These are phyloP conservation scores for Monochamus saltuarius DNA, from an alignment of 1,140 invertebrate genomes.

Conservation along the genomic window DNA sequence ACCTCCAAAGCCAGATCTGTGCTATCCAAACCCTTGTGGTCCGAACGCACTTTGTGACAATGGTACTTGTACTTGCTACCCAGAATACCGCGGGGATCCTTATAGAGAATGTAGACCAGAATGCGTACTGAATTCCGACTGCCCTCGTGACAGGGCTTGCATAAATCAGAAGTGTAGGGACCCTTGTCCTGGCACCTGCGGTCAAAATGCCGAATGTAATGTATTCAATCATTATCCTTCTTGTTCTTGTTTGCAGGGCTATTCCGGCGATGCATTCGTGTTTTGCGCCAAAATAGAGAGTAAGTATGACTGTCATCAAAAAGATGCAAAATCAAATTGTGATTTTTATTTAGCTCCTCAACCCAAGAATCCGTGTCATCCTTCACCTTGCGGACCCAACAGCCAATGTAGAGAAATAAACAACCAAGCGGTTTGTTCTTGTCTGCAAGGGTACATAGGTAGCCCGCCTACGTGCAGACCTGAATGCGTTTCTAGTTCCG, in stretches of 20 bases:
- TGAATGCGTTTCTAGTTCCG: slow-evolving; percentile 67
- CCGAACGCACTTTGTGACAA: slow-evolving; percentile 57
- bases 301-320: slow-evolving; percentile 24
- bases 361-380: slow-evolving; percentile 63
- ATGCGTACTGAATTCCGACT: slow-evolving; percentile 68
- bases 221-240: slow-evolving; percentile 71
- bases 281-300: slow-evolving; percentile 53
- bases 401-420: slow-evolving; percentile 71
- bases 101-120: slow-evolving; percentile 69
- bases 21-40: slow-evolving; percentile 66
- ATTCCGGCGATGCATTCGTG: slow-evolving; percentile 68
- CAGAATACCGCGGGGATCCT: slow-evolving; percentile 69
- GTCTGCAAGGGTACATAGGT: slow-evolving; percentile 68
- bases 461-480: slow-evolving; percentile 70
- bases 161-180: slow-evolving; percentile 70
- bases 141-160: slow-evolving; percentile 65
- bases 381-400: slow-evolving; percentile 76
- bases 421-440: slow-evolving; percentile 74
- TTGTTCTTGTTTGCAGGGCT: slow-evolving; percentile 68
- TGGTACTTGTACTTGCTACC: slow-evolving; percentile 64
- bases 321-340: background rate
- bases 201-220: slow-evolving; percentile 67
- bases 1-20: slow-evolving; percentile 53
- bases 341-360: slow-evolving; percentile 43
- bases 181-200: slow-evolving; percentile 75